Conservation (phyloP, 92 coral and sea anemone species). For the Phenganax subtilis region DNA sequence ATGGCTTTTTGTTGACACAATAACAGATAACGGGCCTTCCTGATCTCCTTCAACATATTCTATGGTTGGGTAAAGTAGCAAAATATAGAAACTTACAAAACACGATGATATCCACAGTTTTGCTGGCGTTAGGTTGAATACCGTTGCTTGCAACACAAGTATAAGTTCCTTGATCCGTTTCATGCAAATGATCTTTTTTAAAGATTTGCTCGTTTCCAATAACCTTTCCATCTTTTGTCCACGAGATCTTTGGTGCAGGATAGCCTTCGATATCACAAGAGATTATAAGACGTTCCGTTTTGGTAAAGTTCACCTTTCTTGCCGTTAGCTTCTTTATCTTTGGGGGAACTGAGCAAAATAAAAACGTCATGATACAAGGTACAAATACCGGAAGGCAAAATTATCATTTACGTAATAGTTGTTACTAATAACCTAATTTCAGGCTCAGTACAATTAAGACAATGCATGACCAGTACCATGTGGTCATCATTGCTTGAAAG, state of each 20-base stretch:
- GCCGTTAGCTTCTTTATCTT: conserved; percentile 49
- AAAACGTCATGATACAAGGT: not conserved
- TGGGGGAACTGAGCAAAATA: conserved; percentile 57
- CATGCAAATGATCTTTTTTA: conserved; percentile 42
- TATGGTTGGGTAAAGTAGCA: too few species aligned
- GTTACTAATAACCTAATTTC: too few species aligned
- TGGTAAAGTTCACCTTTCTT: conserved; percentile 35
- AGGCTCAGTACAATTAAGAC: too few species aligned
- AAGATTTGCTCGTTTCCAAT: conserved; percentile 44
- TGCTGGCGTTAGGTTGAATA: conserved; percentile 48
- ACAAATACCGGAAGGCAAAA: too few species aligned
- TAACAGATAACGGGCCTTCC: not conserved
- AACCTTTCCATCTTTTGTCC: conserved; percentile 62
- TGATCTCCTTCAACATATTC: too few species aligned
- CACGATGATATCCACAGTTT: conserved; percentile 56
- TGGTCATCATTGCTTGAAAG: too few species aligned
- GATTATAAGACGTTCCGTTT: conserved; percentile 44
- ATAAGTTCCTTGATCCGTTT: conserved; percentile 66
- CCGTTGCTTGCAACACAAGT: conserved; percentile 70
- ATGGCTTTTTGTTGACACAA: not conserved
- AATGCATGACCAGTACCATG: too few species aligned
- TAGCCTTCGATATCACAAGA: conserved; percentile 70
- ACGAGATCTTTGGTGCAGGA: conserved; percentile 67
- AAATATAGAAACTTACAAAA: conserved; percentile 60
- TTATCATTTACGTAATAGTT: too few species aligned